Evolutionary conservation across 64 coral and sea anemone genomes (phyloP).

Genomic region (Dendronephthya gigantea): DNA sequence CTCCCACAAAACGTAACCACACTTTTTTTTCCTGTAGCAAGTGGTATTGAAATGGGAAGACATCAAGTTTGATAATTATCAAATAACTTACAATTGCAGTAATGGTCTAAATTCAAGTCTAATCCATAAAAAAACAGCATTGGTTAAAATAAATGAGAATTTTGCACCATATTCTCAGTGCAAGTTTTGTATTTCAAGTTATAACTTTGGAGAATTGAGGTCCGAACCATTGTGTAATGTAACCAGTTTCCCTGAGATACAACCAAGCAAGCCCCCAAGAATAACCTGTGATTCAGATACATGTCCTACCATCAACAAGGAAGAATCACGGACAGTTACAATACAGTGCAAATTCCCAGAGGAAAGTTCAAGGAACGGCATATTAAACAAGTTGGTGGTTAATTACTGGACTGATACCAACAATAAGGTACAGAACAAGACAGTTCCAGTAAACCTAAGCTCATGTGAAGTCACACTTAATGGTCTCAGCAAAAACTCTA

Average conservation of each 20-base stretch:
- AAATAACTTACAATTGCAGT: not conserved
- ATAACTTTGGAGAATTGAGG: not conserved
- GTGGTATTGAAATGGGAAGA: not conserved
- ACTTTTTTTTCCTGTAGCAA: not conserved
- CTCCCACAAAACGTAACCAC: not conserved
- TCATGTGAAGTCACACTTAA: not conserved
- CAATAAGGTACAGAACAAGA: not conserved
- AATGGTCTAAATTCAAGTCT: not conserved
- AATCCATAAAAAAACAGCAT: not conserved
- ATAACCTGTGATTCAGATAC: not conserved
- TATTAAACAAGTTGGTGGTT: not conserved
- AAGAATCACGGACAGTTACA: not conserved
- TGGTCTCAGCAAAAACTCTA: not conserved
- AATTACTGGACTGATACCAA: not conserved
- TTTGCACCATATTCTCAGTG: not conserved
- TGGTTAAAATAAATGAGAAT: not conserved
- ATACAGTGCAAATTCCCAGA: not conserved
- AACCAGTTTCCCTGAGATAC: not conserved
- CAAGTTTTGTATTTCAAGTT: not conserved
- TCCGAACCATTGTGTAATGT: not conserved
- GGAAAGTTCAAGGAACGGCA: not conserved
- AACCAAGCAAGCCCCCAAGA: not conserved
- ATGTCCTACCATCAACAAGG: not conserved
- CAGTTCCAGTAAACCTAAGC: not conserved
- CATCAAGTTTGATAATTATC: not conserved